Evolutionary conservation across 2,888 invertebrate genomes (phyloP).

Genomic region (Nemotelus pantherinus): DNA sequence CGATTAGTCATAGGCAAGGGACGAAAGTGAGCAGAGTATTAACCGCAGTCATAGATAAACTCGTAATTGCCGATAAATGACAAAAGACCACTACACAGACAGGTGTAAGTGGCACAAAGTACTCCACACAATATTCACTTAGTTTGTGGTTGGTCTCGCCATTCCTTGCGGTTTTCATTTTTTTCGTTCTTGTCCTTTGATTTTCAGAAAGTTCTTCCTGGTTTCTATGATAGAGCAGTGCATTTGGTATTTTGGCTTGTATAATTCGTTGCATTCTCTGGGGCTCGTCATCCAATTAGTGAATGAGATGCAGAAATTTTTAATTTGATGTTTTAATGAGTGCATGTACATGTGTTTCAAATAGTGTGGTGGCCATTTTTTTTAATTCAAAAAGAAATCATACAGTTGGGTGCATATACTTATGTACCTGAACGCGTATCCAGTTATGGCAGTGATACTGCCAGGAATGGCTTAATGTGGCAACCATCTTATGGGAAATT

Average conservation of each 20-base stretch:
- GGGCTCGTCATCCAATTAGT: conserved; percentile 39
- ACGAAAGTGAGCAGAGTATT: conserved; percentile 30
- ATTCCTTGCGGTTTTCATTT: conserved; percentile 23
- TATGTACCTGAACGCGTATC: too few relatives aligned
- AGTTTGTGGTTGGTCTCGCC: conserved; percentile 23
- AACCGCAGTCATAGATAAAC: conserved; percentile 30
- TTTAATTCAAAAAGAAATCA: conserved; percentile 16
- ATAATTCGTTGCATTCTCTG: conserved; percentile 30
- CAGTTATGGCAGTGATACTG: too few relatives aligned
- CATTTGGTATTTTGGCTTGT: not conserved
- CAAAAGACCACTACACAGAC: conserved; percentile 29
- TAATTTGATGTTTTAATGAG: conserved; percentile 40
- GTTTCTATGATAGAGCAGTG: not conserved
- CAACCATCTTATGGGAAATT: conserved; percentile 20
- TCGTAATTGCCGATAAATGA: conserved; percentile 43
- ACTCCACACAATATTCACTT: conserved; percentile 31
- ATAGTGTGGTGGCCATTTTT: conserved; percentile 35
- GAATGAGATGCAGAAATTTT: conserved; percentile 37
- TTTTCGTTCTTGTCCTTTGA: not conserved
- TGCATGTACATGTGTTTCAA: conserved; percentile 18
- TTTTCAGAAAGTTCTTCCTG: not conserved
- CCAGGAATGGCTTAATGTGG: not conserved
- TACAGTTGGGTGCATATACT: not conserved
- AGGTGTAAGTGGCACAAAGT: conserved; percentile 43
- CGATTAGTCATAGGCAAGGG: conserved; percentile 18